phyloP scores from a whole-genome alignment of 1,140 invertebrate genomes.

The Amyelois transitella region DNA sequence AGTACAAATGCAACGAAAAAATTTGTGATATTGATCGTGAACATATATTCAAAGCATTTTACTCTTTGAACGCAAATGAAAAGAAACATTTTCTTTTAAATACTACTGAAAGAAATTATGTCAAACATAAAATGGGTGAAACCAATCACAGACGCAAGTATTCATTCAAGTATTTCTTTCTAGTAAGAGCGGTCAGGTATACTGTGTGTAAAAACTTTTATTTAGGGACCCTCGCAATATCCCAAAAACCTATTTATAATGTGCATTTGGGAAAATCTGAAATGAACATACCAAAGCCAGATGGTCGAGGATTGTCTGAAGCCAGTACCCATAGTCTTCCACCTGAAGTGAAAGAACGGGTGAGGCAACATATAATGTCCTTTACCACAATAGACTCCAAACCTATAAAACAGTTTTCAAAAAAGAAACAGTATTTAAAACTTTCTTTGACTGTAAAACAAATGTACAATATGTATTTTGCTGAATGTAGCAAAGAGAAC shows the following conservation, averaged over 20 bases:
- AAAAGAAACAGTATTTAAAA: slow-evolving; percentile 65
- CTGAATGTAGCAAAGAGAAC: slow-evolving; percentile 49
- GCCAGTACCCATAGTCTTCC: slow-evolving; percentile 50
- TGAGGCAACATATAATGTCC: slow-evolving; percentile 54
- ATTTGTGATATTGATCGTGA: slow-evolving; percentile 54
- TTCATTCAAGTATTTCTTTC: slow-evolving; percentile 63
- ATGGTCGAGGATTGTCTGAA: slow-evolving; percentile 51
- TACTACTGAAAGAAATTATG: slow-evolving; percentile 51
- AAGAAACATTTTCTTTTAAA: slow-evolving; percentile 63
- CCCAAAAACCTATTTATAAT: slow-evolving; percentile 64
- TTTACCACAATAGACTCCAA: slow-evolving; percentile 53
- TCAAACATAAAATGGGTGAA: slow-evolving; percentile 36
- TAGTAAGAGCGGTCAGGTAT: slow-evolving; percentile 44
- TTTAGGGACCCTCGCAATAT: slow-evolving; percentile 63
- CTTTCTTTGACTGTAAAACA: slow-evolving; percentile 64
- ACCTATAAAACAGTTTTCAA: slow-evolving; percentile 55
- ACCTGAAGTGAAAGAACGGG: slow-evolving; percentile 50
- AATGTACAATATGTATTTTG: slow-evolving; percentile 67
- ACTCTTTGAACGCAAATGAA: slow-evolving; percentile 61
- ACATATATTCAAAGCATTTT: slow-evolving; percentile 64
- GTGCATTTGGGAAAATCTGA: slow-evolving; percentile 61
- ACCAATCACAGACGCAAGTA: slow-evolving; percentile 43
- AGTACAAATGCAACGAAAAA: slow-evolving; percentile 55
- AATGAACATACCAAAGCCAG: slow-evolving; percentile 61
- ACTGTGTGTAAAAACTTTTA: slow-evolving; percentile 67